Evolutionary conservation across 2,888 invertebrate species (phyloP), one percentile per base, ranked within the genome.

Genomic region (Isotomurus palustris): DNA sequence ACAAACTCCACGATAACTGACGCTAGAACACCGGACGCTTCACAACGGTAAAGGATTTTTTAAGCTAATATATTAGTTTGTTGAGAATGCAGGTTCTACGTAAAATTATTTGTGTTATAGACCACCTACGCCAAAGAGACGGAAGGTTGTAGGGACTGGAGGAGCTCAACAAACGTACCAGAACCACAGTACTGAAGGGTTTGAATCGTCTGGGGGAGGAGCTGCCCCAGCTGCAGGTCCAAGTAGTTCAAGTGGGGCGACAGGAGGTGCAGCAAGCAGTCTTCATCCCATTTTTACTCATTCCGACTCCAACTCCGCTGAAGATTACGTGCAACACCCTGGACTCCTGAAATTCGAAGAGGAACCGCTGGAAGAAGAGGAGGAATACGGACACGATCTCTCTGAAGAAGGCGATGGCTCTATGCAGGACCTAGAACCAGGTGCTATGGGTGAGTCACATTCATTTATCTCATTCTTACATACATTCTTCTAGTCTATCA

Each of bases 361-460:
- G n/a, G 61, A 64, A 10, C 10, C 41, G 6, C 14, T 56, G 21
- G 58, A 56, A 5, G 64, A 58, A 8, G 59, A 64, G 19, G 64
- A 64, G 21, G 58, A 66, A n/a, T 60, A 63, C 21, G 51, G 63
- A 41, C 62, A 56, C 24, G 54, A 56, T 44, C 38, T 59, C 10
- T 60, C 62, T 14, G 69, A 69, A 50, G 69, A 69, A 36, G 67
- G 67, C 50, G 66, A 65, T 35, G 64, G 66, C 28, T 66, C 66
- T 14, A 60, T 64, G 58, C 63, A 60, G 32, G 69, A 69, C 36
- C 53, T 49, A 24, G 43, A 61, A 40, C 52, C 55, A 12, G 56
- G 59, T 62, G 60, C 64, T 28, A 45, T 65, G 58, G 64, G 64
- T 65, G 58, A 60, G 64, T 48, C 36, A 27, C 29, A 48, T 17